Conservation (phyloP, 2,888 invertebrate species). For the Philopedon plagiatum region DNA sequence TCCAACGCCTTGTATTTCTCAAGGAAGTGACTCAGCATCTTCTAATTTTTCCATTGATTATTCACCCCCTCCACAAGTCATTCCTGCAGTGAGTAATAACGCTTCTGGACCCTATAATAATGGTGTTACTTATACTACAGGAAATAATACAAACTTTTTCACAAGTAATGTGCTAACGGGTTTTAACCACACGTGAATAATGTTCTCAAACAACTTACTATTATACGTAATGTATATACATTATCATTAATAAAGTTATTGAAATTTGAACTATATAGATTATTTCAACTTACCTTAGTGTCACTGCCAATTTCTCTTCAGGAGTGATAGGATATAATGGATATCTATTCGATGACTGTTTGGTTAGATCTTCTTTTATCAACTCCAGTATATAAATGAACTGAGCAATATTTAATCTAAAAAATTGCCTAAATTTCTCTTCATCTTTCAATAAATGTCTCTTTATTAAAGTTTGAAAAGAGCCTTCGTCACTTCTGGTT, state of each 20-base stretch:
- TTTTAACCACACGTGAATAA: not conserved
- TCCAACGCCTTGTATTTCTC: conserved; percentile 19
- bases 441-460: no score
- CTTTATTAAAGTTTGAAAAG: no score
- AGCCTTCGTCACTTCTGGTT: no score
- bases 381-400: no score
- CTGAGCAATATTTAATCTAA: no score
- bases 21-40: conserved; percentile 6
- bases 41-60: conserved; percentile 7
- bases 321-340: no score
- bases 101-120: conserved; percentile 16
- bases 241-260: conserved; percentile 17
- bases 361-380: no score
- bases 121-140: conserved; percentile 11
- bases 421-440: no score
- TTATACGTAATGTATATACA: not conserved
- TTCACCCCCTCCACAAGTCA: conserved; percentile 23
- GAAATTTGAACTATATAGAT: conserved; percentile 15
- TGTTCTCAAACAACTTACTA: no score
- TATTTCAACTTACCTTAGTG: conserved; percentile 19
- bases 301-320: no score
- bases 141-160: conserved; percentile 18
- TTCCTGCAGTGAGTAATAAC: conserved; percentile 18
- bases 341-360: no score
- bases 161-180: conserved; percentile 18